These are phyloP conservation scores for Mycteria americana DNA, from an alignment of 2,797 vertebrate genomes.

Conservation along the genomic window DNA sequence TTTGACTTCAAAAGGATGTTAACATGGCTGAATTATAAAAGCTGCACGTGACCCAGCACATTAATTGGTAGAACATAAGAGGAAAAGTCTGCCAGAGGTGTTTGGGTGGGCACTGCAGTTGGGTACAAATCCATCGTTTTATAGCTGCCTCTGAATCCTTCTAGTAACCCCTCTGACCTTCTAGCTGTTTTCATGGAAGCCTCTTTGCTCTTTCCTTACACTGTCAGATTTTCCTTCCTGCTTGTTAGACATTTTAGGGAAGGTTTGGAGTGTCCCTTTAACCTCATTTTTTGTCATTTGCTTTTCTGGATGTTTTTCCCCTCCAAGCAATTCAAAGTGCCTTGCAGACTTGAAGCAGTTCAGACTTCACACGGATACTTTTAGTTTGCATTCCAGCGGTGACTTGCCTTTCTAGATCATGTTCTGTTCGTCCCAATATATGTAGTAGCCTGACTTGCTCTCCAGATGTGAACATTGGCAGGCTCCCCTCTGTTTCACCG, in stretches of 20 bases:
- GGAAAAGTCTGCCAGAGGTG: not conserved
- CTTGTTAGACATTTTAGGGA: not conserved
- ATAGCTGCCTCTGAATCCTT: not conserved
- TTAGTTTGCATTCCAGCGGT: not conserved
- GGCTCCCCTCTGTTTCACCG: not conserved
- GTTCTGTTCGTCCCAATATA: not conserved
- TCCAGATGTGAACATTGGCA: not conserved
- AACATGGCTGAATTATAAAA: not conserved
- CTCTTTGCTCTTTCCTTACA: not conserved
- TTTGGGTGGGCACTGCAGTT: not conserved
- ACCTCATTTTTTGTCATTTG: not conserved
- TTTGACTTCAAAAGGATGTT: constrained; percentile 1
- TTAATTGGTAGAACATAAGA: not conserved
- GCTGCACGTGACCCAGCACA: not conserved
- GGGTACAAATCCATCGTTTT: not conserved
- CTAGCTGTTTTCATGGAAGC: not conserved
- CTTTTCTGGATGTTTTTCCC: not conserved
- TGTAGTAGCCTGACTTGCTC: not conserved
- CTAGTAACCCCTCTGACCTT: not conserved
- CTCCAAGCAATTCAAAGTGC: not conserved
- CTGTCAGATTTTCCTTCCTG: not conserved
- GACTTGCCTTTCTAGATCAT: not conserved
- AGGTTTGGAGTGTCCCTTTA: not conserved
- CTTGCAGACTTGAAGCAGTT: not conserved
- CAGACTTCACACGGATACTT: not conserved